Conservation (phyloP, 2,113 vertebrate species). For the Heptranchias perlo region DNA sequence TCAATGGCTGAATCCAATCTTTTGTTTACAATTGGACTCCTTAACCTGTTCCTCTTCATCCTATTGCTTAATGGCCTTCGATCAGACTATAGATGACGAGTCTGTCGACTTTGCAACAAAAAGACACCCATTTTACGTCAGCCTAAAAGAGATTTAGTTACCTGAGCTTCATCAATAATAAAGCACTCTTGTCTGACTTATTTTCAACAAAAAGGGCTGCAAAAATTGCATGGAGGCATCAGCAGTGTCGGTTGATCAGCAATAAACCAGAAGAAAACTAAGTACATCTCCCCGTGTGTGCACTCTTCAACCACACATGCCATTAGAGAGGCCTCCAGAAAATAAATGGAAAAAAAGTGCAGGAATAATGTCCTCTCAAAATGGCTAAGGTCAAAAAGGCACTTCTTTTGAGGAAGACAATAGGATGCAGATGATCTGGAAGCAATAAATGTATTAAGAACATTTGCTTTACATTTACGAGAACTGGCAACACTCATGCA, state of each 20-base stretch:
- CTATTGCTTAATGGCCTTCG: too few species aligned
- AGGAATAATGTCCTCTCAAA: constrained; percentile 22
- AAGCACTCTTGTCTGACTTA: background rate
- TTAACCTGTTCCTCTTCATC: too few species aligned
- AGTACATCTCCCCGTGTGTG: background rate
- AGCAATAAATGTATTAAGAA: constrained; percentile 24
- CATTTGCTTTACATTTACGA: constrained; percentile 27
- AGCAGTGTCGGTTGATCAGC: background rate
- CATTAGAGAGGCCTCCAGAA: background rate
- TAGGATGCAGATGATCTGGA: constrained; percentile 28
- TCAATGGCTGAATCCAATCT: too few species aligned
- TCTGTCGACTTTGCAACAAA: too few species aligned
- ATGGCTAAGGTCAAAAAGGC: constrained; percentile 22
- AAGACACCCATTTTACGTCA: too few species aligned
- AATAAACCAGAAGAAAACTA: background rate
- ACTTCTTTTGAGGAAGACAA: constrained; percentile 31
- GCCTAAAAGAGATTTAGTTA: background rate
- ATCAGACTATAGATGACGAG: too few species aligned
- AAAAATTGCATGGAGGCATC: background rate
- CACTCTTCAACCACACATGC: background rate
- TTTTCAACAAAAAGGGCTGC: background rate
- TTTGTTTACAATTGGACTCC: too few species aligned
- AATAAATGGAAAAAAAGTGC: constrained; percentile 17
- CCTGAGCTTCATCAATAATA: background rate
- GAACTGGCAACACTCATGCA: background rate